Percentiles rank a stretch among this genome's conserved stretches.
These are phyloP conservation scores for Cariama cristata DNA, from an alignment of 2,113 vertebrate species.

Conservation along the genomic window DNA sequence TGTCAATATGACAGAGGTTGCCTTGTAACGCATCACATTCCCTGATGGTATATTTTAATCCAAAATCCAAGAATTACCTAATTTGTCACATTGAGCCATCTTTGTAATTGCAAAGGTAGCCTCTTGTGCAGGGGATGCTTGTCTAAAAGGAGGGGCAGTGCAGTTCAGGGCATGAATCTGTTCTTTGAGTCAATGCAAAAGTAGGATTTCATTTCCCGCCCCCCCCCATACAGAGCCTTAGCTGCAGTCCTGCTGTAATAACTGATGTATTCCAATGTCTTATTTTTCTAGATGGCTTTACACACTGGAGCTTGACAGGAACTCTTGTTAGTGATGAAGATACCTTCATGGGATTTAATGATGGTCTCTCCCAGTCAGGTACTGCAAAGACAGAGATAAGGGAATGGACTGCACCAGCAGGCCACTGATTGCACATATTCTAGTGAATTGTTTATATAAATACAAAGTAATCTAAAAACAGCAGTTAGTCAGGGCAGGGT, in stretches of 20 bases:
- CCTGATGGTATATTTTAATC: background rate
- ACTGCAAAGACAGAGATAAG: background rate
- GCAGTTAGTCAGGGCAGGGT: background rate
- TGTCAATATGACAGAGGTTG: background rate
- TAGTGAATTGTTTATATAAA: background rate
- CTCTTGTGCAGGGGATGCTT: background rate
- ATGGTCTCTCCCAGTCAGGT: slow-evolving; percentile 92
- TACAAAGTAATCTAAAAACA: background rate
- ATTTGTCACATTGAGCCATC: fast-evolving
- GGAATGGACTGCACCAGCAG: background rate
- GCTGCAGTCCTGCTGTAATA: background rate
- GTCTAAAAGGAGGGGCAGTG: background rate
- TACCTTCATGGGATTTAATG: slow-evolving; percentile 90
- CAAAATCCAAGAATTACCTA: background rate
- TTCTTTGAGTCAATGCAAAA: background rate
- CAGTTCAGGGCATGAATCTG: background rate
- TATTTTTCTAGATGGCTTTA: slow-evolving; percentile 85
- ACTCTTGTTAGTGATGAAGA: slow-evolving; percentile 86
- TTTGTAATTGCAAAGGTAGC: background rate
- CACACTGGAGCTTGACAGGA: slow-evolving; percentile 91
- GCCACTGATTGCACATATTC: fast-evolving
- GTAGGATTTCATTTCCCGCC: too few species aligned
- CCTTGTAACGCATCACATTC: background rate
- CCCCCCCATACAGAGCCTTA: background rate
- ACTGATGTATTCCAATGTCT: background rate